A percentile compares a stretch with the other conserved stretches of the same genome.
Conservation (phyloP, 64 coral and sea anemone genomes). For the Pocillopora verrucosa region DNA sequence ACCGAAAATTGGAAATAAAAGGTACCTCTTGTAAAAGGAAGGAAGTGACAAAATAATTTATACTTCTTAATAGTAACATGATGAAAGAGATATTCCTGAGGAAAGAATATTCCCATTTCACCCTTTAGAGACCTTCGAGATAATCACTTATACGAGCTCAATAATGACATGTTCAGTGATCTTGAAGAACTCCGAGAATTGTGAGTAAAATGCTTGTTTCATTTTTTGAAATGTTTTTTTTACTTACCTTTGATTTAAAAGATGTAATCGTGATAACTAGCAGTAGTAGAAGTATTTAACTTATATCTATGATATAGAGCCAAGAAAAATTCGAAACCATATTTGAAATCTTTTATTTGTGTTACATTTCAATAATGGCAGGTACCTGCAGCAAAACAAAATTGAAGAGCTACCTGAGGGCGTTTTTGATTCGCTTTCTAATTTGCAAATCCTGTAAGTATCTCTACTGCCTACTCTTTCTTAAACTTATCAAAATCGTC, state of each 20-base stretch:
- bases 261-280: no score
- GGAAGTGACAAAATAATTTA: no score
- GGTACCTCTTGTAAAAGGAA: no score
- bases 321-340: no score
- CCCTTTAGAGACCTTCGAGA: background rate
- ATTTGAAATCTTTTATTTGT: no score
- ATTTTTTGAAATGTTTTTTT: no score
- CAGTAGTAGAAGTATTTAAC: no score
- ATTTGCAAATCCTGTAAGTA: background rate
- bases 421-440: background rate
- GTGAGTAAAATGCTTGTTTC: background rate
- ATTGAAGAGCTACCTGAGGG: background rate
- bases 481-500: background rate
- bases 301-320: no score
- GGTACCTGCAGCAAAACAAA: background rate
- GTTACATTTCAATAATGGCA: background rate
- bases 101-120: background rate
- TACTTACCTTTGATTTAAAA: background rate
- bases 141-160: background rate
- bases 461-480: background rate
- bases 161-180: background rate
- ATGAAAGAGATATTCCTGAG: background rate
- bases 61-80: background rate
- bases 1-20: no score
- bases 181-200: background rate